A percentile compares a stretch with the other conserved stretches of the same genome.
phyloP scores from a whole-genome alignment of 2,113 vertebrate genomes.

The Clarias batrachus region DNA sequence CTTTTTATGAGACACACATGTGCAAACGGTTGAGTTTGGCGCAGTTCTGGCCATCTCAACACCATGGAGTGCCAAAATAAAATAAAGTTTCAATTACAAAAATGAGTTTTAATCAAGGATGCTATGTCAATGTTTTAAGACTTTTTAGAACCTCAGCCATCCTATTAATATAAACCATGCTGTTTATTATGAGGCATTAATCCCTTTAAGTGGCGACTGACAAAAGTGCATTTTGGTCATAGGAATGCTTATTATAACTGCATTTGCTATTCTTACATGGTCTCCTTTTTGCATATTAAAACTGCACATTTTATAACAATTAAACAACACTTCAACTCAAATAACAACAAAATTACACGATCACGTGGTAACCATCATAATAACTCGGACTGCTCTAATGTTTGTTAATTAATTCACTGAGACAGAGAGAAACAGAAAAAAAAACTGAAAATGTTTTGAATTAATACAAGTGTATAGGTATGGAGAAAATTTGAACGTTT shows the following conservation, averaged over 20 bases:
- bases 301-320: neutral
- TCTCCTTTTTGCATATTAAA: neutral
- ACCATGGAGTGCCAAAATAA: neutral
- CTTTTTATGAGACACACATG: neutral
- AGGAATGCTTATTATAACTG: neutral
- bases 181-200: neutral
- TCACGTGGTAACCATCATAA: neutral
- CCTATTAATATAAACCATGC: neutral
- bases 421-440: slow-evolving; percentile 24
- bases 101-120: neutral
- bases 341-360: neutral
- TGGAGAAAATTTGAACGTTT: neutral
- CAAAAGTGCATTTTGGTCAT: neutral
- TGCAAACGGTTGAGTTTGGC: neutral
- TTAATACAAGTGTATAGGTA: neutral
- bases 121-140: neutral
- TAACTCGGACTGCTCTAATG: neutral
- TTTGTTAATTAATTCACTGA: neutral
- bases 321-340: neutral
- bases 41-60: neutral
- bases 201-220: neutral
- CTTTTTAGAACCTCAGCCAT: neutral
- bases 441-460: slow-evolving; percentile 15
- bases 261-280: neutral
- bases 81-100: neutral